Conservation (phyloP, 2,888 invertebrate genomes). For the Disparrhopalites patrizii region DNA sequence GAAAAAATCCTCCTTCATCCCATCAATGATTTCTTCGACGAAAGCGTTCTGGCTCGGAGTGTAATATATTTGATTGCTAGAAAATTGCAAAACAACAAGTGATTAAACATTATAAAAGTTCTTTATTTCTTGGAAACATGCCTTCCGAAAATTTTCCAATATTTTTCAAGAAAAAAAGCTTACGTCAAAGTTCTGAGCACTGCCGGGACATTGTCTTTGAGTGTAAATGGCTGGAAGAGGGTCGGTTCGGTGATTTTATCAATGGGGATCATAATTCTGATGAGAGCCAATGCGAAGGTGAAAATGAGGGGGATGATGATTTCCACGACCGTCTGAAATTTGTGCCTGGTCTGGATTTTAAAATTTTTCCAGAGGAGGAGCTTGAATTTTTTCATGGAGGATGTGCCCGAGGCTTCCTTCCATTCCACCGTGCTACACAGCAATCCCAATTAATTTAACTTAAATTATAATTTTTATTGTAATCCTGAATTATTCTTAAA, state of each 20-base stretch:
- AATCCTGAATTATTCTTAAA: too few species aligned
- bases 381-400: slow-evolving; percentile 54
- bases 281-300: slow-evolving; percentile 63
- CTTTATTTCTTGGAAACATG: too few species aligned
- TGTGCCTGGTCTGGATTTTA: slow-evolving; percentile 69
- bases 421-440: slow-evolving; percentile 8
- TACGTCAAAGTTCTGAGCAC: slow-evolving; percentile 35
- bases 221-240: slow-evolving; percentile 49
- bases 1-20: slow-evolving; percentile 40
- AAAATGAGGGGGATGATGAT: slow-evolving; percentile 65
- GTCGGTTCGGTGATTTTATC: slow-evolving; percentile 46
- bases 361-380: slow-evolving; percentile 77
- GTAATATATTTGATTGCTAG: slow-evolving; percentile 43
- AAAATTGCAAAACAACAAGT: background rate
- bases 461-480: too few species aligned
- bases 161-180: background rate
- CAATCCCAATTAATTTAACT: background rate
- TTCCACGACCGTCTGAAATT: slow-evolving; percentile 64
- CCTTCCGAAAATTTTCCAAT: too few species aligned
- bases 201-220: slow-evolving; percentile 34
- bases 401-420: slow-evolving; percentile 4
- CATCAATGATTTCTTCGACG: slow-evolving; percentile 33
- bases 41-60: slow-evolving; percentile 34
- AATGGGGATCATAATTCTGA: slow-evolving; percentile 56
- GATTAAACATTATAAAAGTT: too few species aligned